Conservation (phyloP, 2,888 invertebrate species). For the Sesamia inferens region DNA sequence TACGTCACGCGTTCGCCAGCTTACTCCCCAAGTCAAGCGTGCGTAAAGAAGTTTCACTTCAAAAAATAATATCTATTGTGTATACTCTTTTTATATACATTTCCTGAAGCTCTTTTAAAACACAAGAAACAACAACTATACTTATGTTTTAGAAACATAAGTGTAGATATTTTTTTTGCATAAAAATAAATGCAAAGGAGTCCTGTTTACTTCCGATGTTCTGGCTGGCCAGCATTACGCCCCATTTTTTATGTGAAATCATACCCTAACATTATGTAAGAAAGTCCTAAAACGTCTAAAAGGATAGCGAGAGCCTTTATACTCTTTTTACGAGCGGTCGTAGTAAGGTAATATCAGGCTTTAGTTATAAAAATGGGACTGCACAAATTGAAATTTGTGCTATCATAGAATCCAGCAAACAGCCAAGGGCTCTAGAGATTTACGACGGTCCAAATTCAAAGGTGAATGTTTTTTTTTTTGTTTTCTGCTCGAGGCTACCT, state of each 20-base stretch:
- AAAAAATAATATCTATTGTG: no score
- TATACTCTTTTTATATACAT: no score
- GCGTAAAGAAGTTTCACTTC: no score
- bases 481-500: constrained; percentile 20
- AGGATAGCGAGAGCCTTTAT: constrained; percentile 50
- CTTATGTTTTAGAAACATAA: constrained; percentile 5
- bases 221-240: constrained; percentile 36
- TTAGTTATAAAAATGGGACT: constrained; percentile 65
- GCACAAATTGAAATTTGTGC: constrained; percentile 66
- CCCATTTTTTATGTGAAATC: constrained; percentile 51
- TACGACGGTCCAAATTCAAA: constrained; percentile 58
- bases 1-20: no score
- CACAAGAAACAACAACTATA: no score
- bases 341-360: constrained; percentile 59
- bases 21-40: no score
- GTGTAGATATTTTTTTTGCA: constrained; percentile 22
- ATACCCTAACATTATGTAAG: constrained; percentile 56
- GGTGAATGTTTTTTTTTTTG: constrained; percentile 42
- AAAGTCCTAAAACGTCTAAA: constrained; percentile 47
- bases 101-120: no score
- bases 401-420: constrained; percentile 57
- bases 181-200: constrained; percentile 38
- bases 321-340: constrained; percentile 61
- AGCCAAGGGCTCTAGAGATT: constrained; percentile 55
- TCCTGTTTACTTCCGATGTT: constrained; percentile 32